These are phyloP conservation scores for Pteropus alecto DNA, from an alignment of 2,113 vertebrate genomes.

Conservation along the genomic window DNA sequence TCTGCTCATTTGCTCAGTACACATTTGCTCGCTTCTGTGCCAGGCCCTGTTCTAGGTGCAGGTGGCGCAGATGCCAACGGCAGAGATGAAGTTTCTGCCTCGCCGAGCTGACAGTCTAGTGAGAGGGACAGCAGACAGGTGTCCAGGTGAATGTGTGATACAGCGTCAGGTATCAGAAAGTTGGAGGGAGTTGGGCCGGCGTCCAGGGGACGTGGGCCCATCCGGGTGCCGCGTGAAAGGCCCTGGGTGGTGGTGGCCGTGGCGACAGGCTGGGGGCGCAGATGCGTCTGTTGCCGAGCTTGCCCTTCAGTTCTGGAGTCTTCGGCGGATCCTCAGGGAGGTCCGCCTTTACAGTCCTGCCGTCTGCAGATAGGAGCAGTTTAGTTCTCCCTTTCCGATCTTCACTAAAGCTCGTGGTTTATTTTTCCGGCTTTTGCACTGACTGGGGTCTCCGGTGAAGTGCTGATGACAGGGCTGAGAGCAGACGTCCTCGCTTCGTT, in stretches of 20 bases:
- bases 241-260: not conserved
- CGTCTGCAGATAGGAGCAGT: not conserved
- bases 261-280: not conserved
- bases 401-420: too few relatives aligned
- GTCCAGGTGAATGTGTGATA: not conserved
- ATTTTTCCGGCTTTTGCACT: not conserved
- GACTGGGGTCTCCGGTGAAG: fast-evolving
- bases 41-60: not conserved
- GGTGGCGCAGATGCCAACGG: too few relatives aligned
- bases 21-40: not conserved
- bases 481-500: not conserved
- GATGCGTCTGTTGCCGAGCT: too few relatives aligned
- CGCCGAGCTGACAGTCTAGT: not conserved
- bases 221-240: not conserved
- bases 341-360: fast-evolving
- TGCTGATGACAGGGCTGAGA: too few relatives aligned
- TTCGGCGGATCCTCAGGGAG: not conserved
- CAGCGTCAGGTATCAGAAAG: too few relatives aligned
- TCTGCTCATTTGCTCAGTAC: not conserved
- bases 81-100: not conserved
- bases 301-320: fast-evolving
- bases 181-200: too few relatives aligned
- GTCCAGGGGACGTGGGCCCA: too few relatives aligned
- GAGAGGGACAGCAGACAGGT: not conserved
- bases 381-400: not conserved